These are phyloP conservation scores for Apodemus sylvaticus DNA, from an alignment of 2,113 vertebrate genomes.

Conservation along the genomic window DNA sequence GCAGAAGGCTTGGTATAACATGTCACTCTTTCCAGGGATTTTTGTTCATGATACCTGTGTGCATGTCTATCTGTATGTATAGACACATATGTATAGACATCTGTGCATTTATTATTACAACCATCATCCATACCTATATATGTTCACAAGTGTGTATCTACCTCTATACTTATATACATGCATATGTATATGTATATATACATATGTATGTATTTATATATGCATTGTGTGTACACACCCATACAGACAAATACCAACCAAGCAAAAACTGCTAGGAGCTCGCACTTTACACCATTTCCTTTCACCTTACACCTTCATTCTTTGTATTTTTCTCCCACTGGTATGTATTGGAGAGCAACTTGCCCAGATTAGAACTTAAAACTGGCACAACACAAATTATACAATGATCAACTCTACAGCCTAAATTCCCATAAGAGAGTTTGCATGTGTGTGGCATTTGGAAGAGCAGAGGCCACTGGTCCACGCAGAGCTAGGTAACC, in stretches of 20 bases:
- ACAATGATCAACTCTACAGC: neutral
- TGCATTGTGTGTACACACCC: no score
- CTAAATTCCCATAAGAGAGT: neutral
- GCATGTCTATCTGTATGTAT: neutral
- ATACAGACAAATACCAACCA: neutral
- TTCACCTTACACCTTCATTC: neutral
- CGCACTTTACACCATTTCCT: neutral
- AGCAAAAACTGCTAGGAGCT: neutral
- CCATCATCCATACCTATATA: neutral
- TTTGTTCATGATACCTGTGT: neutral
- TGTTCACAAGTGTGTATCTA: neutral
- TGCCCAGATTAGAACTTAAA: neutral
- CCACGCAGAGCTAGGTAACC: neutral
- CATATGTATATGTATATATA: no score
- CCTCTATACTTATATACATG: neutral
- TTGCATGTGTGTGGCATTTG: neutral
- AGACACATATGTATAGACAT: neutral
- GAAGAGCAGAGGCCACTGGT: neutral
- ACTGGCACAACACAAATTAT: neutral
- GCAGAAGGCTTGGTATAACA: neutral
- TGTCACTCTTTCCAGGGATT: neutral
- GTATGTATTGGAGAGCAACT: slow-evolving; percentile 18
- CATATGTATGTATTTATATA: neutral
- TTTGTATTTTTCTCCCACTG: neutral
- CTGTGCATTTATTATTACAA: neutral